Conservation (phyloP, 2,888 invertebrate genomes). For the Achlya flavicornis region DNA sequence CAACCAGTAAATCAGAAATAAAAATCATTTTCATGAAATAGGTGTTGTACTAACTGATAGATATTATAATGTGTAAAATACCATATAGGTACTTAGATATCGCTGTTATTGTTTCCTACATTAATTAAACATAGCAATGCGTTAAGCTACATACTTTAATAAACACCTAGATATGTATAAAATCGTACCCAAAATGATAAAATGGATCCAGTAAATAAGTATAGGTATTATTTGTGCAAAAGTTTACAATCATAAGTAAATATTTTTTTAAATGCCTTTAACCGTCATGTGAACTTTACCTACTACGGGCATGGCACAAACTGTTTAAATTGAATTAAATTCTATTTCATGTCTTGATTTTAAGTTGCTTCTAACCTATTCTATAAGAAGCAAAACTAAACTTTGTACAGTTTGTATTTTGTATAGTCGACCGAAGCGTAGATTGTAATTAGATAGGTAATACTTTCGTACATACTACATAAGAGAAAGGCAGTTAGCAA, state of each 20-base stretch:
- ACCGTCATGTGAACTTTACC: constrained; percentile 5
- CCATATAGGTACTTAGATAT: not conserved
- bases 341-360: constrained; percentile 34
- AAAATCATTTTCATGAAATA: not conserved
- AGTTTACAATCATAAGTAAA: not conserved
- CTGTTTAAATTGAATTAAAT: constrained; percentile 31
- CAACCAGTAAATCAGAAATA: not conserved
- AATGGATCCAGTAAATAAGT: not conserved
- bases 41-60: not conserved
- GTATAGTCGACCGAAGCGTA: constrained; percentile 31
- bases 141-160: not conserved
- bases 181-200: not conserved
- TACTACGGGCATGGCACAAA: constrained; percentile 36
- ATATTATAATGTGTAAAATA: not conserved
- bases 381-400: constrained; percentile 27
- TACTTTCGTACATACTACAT: not conserved
- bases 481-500: constrained; percentile 22
- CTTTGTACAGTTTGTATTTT: constrained; percentile 36
- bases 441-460: constrained; percentile 15
- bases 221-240: constrained; percentile 2
- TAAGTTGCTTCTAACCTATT: constrained; percentile 36
- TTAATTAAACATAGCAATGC: not conserved
- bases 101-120: not conserved
- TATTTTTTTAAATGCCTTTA: constrained; percentile 5
- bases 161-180: not conserved